Conservation (phyloP, 1,140 invertebrate species). For the Drosophila leontia region DNA sequence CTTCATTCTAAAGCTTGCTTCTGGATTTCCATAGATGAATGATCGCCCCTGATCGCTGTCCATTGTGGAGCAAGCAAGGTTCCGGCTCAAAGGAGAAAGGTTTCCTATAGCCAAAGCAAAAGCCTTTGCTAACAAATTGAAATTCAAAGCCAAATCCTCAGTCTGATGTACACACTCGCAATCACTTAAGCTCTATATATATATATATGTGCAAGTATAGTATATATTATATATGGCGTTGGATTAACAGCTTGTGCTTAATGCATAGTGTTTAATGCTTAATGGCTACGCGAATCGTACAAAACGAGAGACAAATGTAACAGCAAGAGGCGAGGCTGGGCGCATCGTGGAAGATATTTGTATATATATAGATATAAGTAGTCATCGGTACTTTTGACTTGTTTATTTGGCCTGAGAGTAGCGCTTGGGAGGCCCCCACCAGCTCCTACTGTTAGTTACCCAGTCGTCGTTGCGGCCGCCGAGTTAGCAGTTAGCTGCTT, state of each 20-base stretch:
- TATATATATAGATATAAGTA: not conserved
- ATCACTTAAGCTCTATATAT: constrained; percentile 19
- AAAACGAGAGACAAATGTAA: constrained; percentile 38
- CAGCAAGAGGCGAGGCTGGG: constrained; percentile 21
- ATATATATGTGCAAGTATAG: constrained; percentile 9
- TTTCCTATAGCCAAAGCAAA: not conserved
- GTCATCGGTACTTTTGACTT: constrained; percentile 40
- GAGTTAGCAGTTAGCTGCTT: constrained; percentile 84
- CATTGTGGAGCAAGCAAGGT: not conserved
- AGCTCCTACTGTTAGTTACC: constrained; percentile 43
- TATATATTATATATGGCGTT: constrained; percentile 11
- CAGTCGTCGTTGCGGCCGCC: too few species aligned
- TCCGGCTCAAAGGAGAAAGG: too few species aligned
- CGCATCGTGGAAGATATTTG: constrained; percentile 47
- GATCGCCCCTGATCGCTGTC: not conserved
- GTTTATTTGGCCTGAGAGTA: constrained; percentile 32
- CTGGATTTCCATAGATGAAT: not conserved
- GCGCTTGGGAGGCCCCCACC: constrained; percentile 8
- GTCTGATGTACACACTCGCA: constrained; percentile 1
- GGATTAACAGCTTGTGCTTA: constrained; percentile 28
- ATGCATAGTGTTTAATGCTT: constrained; percentile 32
- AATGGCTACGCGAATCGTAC: constrained; percentile 30
- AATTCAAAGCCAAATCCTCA: not conserved
- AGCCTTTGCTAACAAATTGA: not conserved
- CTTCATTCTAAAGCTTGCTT: not conserved